Conservation (phyloP, 2,113 vertebrate genomes). For the Lagopus leucura region DNA sequence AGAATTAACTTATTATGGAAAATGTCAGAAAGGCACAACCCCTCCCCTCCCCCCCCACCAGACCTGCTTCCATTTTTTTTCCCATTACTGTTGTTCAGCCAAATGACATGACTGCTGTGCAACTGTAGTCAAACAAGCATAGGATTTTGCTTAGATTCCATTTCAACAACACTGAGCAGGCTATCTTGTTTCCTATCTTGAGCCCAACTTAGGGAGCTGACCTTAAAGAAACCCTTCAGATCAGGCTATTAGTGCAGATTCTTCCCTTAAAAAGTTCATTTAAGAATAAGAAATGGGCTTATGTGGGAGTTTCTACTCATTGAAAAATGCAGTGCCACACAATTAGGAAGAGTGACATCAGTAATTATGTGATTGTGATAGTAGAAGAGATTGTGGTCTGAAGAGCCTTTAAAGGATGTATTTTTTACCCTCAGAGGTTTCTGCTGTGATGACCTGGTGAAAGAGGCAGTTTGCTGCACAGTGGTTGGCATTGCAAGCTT, state of each 20-base stretch:
- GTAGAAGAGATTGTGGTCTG: not conserved
- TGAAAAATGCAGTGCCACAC: not conserved
- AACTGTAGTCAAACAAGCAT: not conserved
- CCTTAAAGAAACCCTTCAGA: not conserved
- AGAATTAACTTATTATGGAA: not conserved
- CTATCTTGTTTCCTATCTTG: not conserved
- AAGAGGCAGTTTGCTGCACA: not conserved
- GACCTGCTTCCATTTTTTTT: not conserved
- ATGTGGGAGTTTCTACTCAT: fast-evolving
- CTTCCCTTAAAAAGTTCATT: not conserved
- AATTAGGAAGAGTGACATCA: not conserved
- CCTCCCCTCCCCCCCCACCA: fast-evolving
- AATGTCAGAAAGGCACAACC: not conserved
- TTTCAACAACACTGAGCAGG: fast-evolving
- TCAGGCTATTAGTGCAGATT: fast-evolving
- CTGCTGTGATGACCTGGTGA: not conserved
- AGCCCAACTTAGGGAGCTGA: fast-evolving
- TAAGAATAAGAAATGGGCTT: not conserved
- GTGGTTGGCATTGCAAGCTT: not conserved
- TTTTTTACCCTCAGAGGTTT: fast-evolving
- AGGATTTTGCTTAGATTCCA: not conserved
- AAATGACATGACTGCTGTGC: not conserved
- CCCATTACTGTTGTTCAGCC: not conserved
- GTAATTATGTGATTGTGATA: not conserved
- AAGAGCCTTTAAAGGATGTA: not conserved